These are phyloP conservation scores for Hippocampus abdominalis DNA, from an alignment of 2,113 vertebrate species.

Conservation along the genomic window DNA sequence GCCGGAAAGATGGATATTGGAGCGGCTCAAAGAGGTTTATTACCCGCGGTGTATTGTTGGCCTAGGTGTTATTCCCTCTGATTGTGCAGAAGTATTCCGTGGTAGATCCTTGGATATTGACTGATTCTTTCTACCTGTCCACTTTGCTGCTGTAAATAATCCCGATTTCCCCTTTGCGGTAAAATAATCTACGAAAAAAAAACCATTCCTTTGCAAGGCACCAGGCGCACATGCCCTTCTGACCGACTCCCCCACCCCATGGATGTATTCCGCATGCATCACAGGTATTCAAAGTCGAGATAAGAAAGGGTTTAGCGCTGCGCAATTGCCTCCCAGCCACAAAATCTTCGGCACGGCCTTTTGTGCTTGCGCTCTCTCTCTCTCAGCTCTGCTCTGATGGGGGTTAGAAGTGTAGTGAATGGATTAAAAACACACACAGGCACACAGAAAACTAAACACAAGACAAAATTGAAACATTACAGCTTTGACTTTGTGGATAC, in stretches of 20 bases:
- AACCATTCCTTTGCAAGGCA: conserved; percentile 4
- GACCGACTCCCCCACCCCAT: background rate
- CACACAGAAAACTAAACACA: conserved; percentile 14
- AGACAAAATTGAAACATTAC: conserved; percentile 39
- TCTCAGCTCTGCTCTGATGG: conserved; percentile 33
- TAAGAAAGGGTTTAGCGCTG: conserved; percentile 25
- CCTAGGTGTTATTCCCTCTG: too few relatives aligned
- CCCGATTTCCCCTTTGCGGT: background rate
- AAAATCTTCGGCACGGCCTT: conserved; percentile 29
- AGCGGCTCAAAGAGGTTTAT: too few relatives aligned
- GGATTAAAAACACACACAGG: conserved; percentile 17
- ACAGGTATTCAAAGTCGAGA: conserved; percentile 35
- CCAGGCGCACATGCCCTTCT: background rate
- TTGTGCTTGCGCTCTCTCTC: conserved; percentile 16
- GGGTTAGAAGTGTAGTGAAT: conserved; percentile 42
- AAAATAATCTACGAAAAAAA: conserved; percentile 24
- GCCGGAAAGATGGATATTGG: too few relatives aligned
- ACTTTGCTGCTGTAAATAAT: background rate
- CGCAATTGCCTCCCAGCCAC: conserved; percentile 48
- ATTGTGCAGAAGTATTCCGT: too few relatives aligned
- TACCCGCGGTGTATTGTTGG: too few relatives aligned
- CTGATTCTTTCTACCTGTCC: background rate
- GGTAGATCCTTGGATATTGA: background rate
- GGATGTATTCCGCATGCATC: conserved; percentile 10
- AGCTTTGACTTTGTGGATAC: conserved; percentile 15